Conservation (phyloP, 2,113 vertebrate genomes). For the Gila orcuttii region DNA sequence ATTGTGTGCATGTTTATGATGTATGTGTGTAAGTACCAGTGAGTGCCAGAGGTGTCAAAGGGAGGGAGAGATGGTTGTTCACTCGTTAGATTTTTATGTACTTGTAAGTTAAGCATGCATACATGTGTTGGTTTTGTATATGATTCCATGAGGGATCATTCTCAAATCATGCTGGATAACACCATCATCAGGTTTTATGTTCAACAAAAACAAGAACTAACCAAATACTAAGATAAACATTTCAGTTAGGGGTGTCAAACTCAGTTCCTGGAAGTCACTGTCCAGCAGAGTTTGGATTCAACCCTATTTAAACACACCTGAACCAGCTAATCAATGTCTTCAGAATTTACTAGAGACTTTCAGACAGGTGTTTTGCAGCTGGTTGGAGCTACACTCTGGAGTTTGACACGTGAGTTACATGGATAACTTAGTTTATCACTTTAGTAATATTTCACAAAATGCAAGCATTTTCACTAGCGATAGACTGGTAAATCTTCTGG, state of each 20-base stretch:
- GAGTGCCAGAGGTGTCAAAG: constrained; percentile 10
- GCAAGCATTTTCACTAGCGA: background rate
- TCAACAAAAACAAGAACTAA: background rate
- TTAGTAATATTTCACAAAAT: background rate
- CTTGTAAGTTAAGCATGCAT: background rate
- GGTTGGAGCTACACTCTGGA: too few relatives aligned
- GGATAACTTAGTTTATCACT: background rate
- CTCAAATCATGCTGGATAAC: background rate
- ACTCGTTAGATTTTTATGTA: background rate
- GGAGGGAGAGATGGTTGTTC: background rate
- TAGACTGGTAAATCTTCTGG: background rate
- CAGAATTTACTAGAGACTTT: too few relatives aligned
- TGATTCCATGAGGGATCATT: background rate
- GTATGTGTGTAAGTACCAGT: background rate
- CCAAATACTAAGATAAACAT: background rate
- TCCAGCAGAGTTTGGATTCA: too few relatives aligned
- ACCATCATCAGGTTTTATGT: background rate
- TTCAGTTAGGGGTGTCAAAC: background rate
- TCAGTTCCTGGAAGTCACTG: too few relatives aligned
- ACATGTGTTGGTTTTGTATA: background rate
- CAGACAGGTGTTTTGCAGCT: too few relatives aligned
- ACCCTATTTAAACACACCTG: too few relatives aligned
- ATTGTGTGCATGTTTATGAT: constrained; percentile 13
- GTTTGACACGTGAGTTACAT: background rate
- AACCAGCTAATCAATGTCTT: too few relatives aligned